Evolutionary conservation across 2,113 vertebrate genomes (phyloP), one percentile per base, ranked within the genome.

Genomic region (Gymnobelideus leadbeateri): DNA sequence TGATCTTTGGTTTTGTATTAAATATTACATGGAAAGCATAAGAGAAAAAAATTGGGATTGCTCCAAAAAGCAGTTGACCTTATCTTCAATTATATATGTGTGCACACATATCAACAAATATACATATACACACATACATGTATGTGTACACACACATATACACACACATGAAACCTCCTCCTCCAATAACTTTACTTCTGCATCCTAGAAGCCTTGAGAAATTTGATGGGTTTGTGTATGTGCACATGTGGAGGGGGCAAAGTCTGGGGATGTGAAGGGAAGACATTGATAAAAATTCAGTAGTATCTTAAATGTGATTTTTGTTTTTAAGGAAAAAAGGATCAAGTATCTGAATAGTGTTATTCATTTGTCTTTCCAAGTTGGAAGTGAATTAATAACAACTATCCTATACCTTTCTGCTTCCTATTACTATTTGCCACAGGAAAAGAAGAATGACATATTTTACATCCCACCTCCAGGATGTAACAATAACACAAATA

Each of bases 401-500:
- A 43, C 89, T n/a, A 94, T 93, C 94, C 91, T 8, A 90, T 0
- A 91, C 92, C 47, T 94, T 94, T 92, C 19, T n/a, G 28, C 43
- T 92, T 84, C 3, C 12, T 26, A 9, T 84, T 1, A 19, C 51
- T 23, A 12, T 21, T 8, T 10, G 6, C 26, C 26, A n/a, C 6
- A 55, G 91, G 8, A 95, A 92, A 91, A 95, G n/a, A 94, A 25
- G 23, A 89, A 31, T 91, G 25, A 49, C 96, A 26, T 61, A 92
- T 96, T 96, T 93, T 10, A 92, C 10, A 52, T 93, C 61, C 9
- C 43, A 55, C 10, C 68, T 31, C 4, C 84, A 92, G 43, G 54
- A 91, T 90, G 50, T 92, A 51, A 94, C 68, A 96, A 95, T 97
- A 93, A 61, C 51, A 94, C 53, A 89, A 92, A 50, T 51, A 96